phyloP scores from a whole-genome alignment of 2,797 vertebrate genomes.

The Gymnothorax javanicus region DNA sequence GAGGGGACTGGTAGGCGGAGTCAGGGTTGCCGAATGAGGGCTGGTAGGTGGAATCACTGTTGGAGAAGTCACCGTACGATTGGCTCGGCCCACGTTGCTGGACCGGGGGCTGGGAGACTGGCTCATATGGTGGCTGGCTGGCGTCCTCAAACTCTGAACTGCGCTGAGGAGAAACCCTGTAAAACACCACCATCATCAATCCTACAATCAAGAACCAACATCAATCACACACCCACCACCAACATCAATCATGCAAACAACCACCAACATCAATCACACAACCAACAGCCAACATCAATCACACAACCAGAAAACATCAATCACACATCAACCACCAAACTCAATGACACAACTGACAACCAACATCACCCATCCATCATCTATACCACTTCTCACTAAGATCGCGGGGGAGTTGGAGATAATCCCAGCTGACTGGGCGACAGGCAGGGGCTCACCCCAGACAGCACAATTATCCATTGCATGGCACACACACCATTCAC shows the following conservation, averaged over 20 bases:
- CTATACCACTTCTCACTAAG: too few relatives aligned
- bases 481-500: too few relatives aligned
- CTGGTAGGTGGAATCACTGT: constrained; percentile 31
- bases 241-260: too few relatives aligned
- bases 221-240: too few relatives aligned
- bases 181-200: constrained; percentile 41
- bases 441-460: too few relatives aligned
- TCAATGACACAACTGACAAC: too few relatives aligned
- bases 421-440: too few relatives aligned
- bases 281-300: not conserved
- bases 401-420: too few relatives aligned
- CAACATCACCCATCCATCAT: too few relatives aligned
- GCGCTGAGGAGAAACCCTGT: constrained; percentile 64
- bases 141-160: constrained; percentile 60
- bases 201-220: not conserved
- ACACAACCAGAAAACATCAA: not conserved
- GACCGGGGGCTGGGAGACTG: constrained; percentile 40
- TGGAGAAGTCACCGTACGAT: constrained; percentile 42
- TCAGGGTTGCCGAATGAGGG: constrained; percentile 35
- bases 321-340: too few relatives aligned
- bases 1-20: constrained; percentile 67
- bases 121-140: constrained; percentile 51
- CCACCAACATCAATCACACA: not conserved
- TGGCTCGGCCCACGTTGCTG: constrained; percentile 35
- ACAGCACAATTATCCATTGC: too few relatives aligned